Base-by-base conservation (phyloP, 2,797 vertebrate genomes). In the Poeciliopsis gracilis region DNA sequence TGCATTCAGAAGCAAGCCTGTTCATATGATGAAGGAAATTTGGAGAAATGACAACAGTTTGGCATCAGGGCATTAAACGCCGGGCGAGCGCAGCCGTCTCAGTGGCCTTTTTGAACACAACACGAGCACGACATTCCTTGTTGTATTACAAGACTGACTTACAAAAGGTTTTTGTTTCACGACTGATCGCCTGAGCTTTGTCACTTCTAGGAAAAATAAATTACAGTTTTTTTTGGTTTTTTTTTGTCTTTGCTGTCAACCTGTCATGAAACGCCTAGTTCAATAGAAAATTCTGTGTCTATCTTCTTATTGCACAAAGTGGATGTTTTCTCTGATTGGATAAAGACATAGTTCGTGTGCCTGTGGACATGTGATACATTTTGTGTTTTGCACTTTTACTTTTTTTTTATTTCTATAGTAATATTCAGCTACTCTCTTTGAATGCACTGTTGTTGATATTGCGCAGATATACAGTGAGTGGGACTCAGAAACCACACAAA, bases 231-330 rank as follows among this genome's bases (percentile, higher is more conserved):
- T 89, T 66, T 78, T 78, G 79, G 8, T 1, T 20, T 23, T 51
- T 53, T 23, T 25, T 84, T 33, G 78, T 85, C 77, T 76, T 83
- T n/a, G 55, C 82, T 82, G 86, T 94, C 89, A 87, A 84, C 92
- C 85, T 91, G 91, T 94, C 91, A 93, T 96, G 96, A 96, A 96
- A 96, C 90, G 95, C 95, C 96, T 95, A 95, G 95, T 97, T 95
- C 87, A 73, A 94, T 88, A 91, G 87, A 81, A 96, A 95, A 93
- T 95, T 95, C 93, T 89, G 95, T 96, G 96, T 97, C 96, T 91
- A 96, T 97, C 97, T 97, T 97, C 96, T 92, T 95, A 91, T 94
- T 95, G 97, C 97, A 96, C 97, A 97, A 95, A 93, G 92, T 95
- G 94, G 92, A 93, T 96, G 95, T 95, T 87, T 84, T 93, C 95